These are phyloP conservation scores for Caenorhabditis sp. DNA, from an alignment of 2,888 invertebrate species.

Conservation along the genomic window DNA sequence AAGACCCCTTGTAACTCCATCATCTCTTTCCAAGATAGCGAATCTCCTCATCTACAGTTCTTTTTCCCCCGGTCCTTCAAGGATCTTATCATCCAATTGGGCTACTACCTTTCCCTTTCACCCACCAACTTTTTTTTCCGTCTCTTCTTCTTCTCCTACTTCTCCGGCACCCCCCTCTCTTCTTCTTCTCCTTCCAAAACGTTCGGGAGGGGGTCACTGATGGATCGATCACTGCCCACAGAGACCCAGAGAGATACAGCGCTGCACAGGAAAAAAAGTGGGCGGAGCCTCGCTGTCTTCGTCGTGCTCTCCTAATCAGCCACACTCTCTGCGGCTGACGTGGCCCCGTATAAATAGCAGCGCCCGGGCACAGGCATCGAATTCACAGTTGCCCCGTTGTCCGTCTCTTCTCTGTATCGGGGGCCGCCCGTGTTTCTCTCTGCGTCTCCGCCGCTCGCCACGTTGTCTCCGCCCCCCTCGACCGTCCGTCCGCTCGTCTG, in stretches of 20 bases:
- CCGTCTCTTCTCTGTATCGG: background rate
- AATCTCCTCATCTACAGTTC: background rate
- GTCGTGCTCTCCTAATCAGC: slow-evolving; percentile 60
- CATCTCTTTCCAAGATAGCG: background rate
- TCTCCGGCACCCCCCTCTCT: background rate
- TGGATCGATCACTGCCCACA: slow-evolving; percentile 49
- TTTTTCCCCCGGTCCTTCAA: background rate
- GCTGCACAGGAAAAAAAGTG: slow-evolving; percentile 55
- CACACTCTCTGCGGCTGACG: slow-evolving; percentile 34
- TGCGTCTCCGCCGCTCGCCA: slow-evolving; percentile 8
- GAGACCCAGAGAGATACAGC: slow-evolving; percentile 32
- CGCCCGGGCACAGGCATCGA: slow-evolving; percentile 39
- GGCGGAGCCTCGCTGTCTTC: slow-evolving; percentile 43
- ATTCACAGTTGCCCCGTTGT: slow-evolving; percentile 40
- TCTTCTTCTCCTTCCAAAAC: slow-evolving; percentile 21
- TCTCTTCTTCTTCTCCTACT: slow-evolving; percentile 2
- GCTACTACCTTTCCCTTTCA: slow-evolving; percentile 1
- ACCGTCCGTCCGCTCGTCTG: background rate
- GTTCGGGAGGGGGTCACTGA: slow-evolving; percentile 35
- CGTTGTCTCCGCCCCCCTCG: slow-evolving; percentile 12
- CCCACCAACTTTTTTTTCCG: too few relatives aligned
- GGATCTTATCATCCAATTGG: slow-evolving; percentile 13
- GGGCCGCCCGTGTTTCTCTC: slow-evolving; percentile 22
- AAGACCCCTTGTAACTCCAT: too few relatives aligned
- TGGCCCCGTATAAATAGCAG: slow-evolving; percentile 53